A percentile compares a stretch with the other conserved stretches of the same genome.
Conservation (phyloP, 2,797 vertebrate species). For the Trematomus bernacchii region DNA sequence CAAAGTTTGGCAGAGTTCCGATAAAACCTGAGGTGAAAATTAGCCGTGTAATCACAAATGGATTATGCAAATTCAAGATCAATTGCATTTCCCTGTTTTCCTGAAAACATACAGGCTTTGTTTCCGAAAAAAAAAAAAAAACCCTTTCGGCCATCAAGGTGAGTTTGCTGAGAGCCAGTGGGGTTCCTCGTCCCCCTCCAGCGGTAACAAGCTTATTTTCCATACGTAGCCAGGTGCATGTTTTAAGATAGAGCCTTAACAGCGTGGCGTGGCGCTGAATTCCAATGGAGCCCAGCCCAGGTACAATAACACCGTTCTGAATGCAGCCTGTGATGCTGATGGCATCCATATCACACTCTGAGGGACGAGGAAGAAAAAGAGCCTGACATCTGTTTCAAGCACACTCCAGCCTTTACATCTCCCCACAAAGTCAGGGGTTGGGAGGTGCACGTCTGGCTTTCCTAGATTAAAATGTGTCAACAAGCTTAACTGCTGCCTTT, state of each 20-base stretch:
- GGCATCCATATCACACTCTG: constrained; percentile 77
- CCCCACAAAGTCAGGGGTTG: constrained; percentile 77
- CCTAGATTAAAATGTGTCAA: constrained; percentile 83
- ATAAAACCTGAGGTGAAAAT: constrained; percentile 74
- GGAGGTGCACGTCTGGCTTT: constrained; percentile 77
- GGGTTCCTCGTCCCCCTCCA: constrained; percentile 77
- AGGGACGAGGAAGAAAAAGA: constrained; percentile 63
- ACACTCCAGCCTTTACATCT: constrained; percentile 77
- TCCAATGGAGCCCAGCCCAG: constrained; percentile 75
- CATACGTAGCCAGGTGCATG: constrained; percentile 83
- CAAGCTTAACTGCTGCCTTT: constrained; percentile 81
- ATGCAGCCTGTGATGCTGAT: constrained; percentile 78
- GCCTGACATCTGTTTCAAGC: constrained; percentile 80
- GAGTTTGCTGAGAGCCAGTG: constrained; percentile 74
- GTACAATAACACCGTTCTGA: constrained; percentile 78
- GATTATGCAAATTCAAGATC: constrained; percentile 84
- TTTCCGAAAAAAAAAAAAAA: constrained; percentile 35
- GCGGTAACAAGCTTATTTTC: constrained; percentile 80
- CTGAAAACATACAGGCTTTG: constrained; percentile 67
- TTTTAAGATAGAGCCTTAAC: constrained; percentile 86
- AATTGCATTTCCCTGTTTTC: constrained; percentile 75
- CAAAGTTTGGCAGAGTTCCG: constrained; percentile 67
- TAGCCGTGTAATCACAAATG: constrained; percentile 74
- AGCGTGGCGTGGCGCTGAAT: constrained; percentile 71
- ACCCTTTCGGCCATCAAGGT: constrained; percentile 74